Conservation (phyloP, 2,888 invertebrate genomes). For the Platypus cylindrus region DNA sequence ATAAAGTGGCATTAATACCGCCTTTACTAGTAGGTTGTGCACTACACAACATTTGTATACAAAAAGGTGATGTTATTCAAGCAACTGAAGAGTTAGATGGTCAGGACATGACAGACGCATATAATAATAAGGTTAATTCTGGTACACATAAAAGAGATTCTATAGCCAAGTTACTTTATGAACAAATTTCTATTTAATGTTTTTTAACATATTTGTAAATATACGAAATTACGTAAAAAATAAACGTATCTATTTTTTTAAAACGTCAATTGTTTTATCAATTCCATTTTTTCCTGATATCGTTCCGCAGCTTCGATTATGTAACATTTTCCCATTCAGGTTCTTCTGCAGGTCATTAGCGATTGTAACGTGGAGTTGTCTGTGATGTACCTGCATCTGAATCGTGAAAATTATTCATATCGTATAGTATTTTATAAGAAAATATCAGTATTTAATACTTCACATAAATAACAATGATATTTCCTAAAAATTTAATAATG, state of each 20-base stretch:
- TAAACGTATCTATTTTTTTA: too few relatives aligned
- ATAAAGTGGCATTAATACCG: constrained; percentile 1
- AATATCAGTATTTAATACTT: too few relatives aligned
- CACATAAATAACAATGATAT: too few relatives aligned
- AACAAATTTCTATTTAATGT: constrained; percentile 1
- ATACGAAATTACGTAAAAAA: too few relatives aligned
- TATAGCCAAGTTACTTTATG: constrained; percentile 1
- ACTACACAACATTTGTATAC: constrained; percentile 2
- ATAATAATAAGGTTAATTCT: not conserved
- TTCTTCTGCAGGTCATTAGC: too few relatives aligned
- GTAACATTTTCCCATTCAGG: too few relatives aligned
- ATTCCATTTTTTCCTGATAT: not conserved
- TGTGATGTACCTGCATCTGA: too few relatives aligned
- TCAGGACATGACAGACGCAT: too few relatives aligned
- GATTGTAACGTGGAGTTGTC: too few relatives aligned
- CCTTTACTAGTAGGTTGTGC: not conserved
- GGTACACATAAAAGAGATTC: constrained; percentile 1
- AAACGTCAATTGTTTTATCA: not conserved
- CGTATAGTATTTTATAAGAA: too few relatives aligned
- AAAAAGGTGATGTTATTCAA: not conserved
- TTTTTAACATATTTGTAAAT: not conserved
- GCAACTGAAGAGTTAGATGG: not conserved
- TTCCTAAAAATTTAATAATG: too few relatives aligned
- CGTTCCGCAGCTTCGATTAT: constrained; percentile 3
- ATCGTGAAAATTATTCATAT: too few relatives aligned